These are phyloP conservation scores for Parnassius apollo DNA, from an alignment of 2,888 invertebrate genomes.

Conservation along the genomic window DNA sequence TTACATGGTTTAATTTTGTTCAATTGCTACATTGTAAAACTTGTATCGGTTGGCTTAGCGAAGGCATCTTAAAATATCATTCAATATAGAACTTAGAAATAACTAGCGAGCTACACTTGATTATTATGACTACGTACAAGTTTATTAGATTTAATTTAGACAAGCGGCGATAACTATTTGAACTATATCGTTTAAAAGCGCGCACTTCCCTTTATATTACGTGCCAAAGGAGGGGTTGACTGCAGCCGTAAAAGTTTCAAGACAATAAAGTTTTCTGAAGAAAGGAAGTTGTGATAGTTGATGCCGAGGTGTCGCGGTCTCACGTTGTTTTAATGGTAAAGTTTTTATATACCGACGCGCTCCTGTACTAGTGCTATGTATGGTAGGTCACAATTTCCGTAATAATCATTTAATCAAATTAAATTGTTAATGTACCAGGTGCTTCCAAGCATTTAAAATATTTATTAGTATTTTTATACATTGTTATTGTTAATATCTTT, in stretches of 20 bases:
- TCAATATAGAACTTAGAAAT: neutral
- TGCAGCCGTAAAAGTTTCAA: slow-evolving; percentile 59
- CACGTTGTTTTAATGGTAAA: slow-evolving; percentile 64
- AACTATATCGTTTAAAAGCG: slow-evolving; percentile 19
- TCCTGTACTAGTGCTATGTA: slow-evolving; percentile 41
- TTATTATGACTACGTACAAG: neutral
- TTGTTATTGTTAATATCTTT: no score
- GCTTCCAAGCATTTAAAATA: no score
- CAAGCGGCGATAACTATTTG: slow-evolving; percentile 5
- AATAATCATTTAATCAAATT: slow-evolving; percentile 56
- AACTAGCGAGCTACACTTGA: no score
- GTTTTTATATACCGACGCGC: slow-evolving; percentile 68
- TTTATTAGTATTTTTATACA: no score
- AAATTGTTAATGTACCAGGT: neutral
- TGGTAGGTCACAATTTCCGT: slow-evolving; percentile 52
- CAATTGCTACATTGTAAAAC: slow-evolving; percentile 10
- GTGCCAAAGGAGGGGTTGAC: slow-evolving; percentile 47
- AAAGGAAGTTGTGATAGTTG: slow-evolving; percentile 61
- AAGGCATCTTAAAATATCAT: neutral
- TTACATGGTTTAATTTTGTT: slow-evolving; percentile 38
- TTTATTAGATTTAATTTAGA: neutral
- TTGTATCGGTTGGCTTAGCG: neutral
- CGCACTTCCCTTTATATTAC: slow-evolving; percentile 32
- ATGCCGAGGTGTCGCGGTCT: slow-evolving; percentile 62
- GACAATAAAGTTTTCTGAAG: slow-evolving; percentile 61